These are phyloP conservation scores for Channa argus DNA, from an alignment of 2,113 vertebrate species.

Conservation along the genomic window DNA sequence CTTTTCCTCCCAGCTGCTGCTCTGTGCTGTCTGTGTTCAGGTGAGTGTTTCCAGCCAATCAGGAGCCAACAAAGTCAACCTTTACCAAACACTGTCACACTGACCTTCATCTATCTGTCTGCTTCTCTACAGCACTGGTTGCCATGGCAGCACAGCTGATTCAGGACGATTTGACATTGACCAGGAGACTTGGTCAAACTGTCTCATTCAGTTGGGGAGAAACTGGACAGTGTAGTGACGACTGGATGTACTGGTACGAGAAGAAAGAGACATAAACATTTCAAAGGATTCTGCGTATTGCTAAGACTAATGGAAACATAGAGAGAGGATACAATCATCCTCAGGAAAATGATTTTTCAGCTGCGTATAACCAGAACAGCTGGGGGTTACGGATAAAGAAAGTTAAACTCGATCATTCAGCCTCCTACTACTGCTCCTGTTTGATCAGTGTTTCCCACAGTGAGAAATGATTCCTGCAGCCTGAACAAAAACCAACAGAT, in stretches of 20 bases:
- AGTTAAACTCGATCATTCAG: conserved; percentile 7
- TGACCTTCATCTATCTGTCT: no score
- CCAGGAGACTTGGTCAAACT: background rate
- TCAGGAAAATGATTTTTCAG: conserved; percentile 34
- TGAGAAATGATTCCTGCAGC: conserved; percentile 22
- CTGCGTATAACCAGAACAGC: background rate
- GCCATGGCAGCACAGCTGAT: no score
- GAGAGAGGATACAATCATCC: background rate
- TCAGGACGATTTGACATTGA: background rate
- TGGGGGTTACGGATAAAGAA: background rate
- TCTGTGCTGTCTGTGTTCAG: no score
- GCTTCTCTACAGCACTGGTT: no score
- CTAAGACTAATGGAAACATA: rapidly evolving
- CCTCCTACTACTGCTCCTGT: conserved; percentile 33
- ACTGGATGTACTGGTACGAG: background rate
- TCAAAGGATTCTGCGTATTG: background rate
- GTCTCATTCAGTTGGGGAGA: conserved; percentile 23
- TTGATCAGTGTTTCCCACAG: background rate
- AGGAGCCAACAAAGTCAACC: no score
- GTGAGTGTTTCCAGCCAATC: no score
- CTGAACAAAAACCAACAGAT: conserved; percentile 33
- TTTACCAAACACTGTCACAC: no score
- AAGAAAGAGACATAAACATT: conserved; percentile 28
- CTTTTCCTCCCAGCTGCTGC: no score
- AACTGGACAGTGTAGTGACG: rapidly evolving